Percentiles rank a stretch among this genome's conserved stretches.
These are phyloP conservation scores for Drosophila infuscata DNA, from an alignment of 2,888 invertebrate genomes.

Conservation along the genomic window DNA sequence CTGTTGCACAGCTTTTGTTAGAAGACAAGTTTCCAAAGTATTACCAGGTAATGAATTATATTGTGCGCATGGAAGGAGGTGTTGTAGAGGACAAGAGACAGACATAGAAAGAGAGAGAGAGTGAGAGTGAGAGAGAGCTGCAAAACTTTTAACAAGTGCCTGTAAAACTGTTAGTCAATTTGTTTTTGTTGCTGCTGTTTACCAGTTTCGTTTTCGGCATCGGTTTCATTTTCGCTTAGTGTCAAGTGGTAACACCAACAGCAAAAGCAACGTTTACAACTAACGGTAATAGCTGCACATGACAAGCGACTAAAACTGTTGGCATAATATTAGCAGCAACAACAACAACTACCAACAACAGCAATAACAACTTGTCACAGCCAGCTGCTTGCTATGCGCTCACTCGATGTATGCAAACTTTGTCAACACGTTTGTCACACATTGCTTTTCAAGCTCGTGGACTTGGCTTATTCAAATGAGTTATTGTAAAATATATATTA, in stretches of 20 bases:
- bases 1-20: not conserved
- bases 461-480: not conserved
- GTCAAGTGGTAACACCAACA: conserved; percentile 67
- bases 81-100: not conserved
- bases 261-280: conserved; percentile 52
- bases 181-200: conserved; percentile 24
- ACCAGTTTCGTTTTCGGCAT: conserved; percentile 44
- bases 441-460: not conserved
- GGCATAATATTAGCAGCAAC: conserved; percentile 51
- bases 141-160: conserved; percentile 61
- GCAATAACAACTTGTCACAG: conserved; percentile 48
- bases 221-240: conserved; percentile 79
- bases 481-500: not conserved
- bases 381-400: conserved; percentile 46
- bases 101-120: no score
- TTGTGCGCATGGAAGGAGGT: not conserved
- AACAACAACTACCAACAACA: conserved; percentile 14
- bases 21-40: not conserved
- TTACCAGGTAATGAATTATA: not conserved
- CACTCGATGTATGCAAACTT: conserved; percentile 1
- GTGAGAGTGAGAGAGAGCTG: not conserved
- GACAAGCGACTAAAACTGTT: conserved; percentile 73
- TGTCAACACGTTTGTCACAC: conserved; percentile 24
- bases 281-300: conserved; percentile 77
- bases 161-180: conserved; percentile 60